phyloP scores from a whole-genome alignment of 2,888 invertebrate species.

The Pheosia gnoma region DNA sequence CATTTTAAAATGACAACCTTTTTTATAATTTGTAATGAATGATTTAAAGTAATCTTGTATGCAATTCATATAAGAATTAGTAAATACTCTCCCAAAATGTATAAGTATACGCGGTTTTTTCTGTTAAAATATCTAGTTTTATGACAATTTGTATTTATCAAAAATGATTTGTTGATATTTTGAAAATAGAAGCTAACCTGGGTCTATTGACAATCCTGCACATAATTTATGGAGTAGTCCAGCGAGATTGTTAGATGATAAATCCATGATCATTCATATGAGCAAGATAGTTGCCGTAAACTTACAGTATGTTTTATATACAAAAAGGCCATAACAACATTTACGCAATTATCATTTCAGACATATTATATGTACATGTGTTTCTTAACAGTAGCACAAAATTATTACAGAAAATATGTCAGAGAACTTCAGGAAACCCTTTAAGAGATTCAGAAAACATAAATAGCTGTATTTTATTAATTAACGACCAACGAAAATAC shows the following conservation, averaged over 20 bases:
- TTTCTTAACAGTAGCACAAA: neutral
- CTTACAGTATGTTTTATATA: neutral
- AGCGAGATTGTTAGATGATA: conserved; percentile 57
- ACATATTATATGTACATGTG: neutral
- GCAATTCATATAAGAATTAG: conserved; percentile 49
- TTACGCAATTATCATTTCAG: neutral
- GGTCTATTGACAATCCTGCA: conserved; percentile 67
- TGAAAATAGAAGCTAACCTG: conserved; percentile 67
- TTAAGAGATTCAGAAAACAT: neutral
- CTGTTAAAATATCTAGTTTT: neutral
- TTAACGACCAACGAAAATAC: conserved; percentile 2
- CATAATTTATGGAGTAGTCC: conserved; percentile 73
- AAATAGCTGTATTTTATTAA: neutral
- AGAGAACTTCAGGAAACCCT: neutral
- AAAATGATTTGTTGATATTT: conserved; percentile 34
- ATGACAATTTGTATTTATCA: conserved; percentile 18
- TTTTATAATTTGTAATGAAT: conserved; percentile 42
- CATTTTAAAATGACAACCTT: conserved; percentile 31
- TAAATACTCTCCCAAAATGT: conserved; percentile 17
- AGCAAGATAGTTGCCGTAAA: neutral
- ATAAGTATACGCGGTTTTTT: conserved; percentile 14
- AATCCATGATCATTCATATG: conserved; percentile 51
- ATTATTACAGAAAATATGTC: neutral
- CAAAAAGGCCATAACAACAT: neutral
- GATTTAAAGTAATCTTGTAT: conserved; percentile 58